Percentiles rank a stretch among this genome's conserved stretches.
These are phyloP conservation scores for Lepus timidus DNA, from an alignment of 2,113 vertebrate genomes.

Conservation along the genomic window DNA sequence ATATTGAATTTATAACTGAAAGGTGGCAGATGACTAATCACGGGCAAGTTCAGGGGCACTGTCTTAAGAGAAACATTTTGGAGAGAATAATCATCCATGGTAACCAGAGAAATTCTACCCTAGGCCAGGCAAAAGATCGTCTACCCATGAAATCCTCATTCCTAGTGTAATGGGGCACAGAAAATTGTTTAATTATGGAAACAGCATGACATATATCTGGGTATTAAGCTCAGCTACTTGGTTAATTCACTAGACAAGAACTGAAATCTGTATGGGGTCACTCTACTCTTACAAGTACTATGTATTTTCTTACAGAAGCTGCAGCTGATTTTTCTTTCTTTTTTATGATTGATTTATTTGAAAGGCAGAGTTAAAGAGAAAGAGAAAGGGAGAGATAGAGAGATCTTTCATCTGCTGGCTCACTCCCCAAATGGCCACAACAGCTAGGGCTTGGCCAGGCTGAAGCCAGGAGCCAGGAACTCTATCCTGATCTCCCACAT, in stretches of 20 bases:
- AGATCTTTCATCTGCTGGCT: too few relatives aligned
- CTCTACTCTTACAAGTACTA: too few relatives aligned
- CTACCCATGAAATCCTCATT: neutral
- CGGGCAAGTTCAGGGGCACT: neutral
- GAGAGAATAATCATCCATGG: neutral
- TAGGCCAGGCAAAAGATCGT: neutral
- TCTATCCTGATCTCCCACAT: too few relatives aligned
- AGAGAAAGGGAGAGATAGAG: too few relatives aligned
- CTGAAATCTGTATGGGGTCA: neutral
- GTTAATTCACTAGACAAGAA: neutral
- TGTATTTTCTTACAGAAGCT: neutral
- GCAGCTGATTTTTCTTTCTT: too few relatives aligned
- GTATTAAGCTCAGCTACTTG: neutral
- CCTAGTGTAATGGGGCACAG: neutral
- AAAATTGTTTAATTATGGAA: neutral
- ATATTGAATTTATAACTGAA: neutral
- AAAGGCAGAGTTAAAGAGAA: too few relatives aligned
- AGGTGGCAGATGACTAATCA: neutral
- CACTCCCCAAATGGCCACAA: too few relatives aligned
- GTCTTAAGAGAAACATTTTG: neutral
- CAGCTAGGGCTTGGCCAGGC: too few relatives aligned
- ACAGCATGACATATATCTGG: neutral
- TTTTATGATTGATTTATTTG: too few relatives aligned
- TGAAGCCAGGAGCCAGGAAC: too few relatives aligned
- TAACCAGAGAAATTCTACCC: neutral